phyloP scores from a whole-genome alignment of 2,797 vertebrate species.

The Anabas testudineus region DNA sequence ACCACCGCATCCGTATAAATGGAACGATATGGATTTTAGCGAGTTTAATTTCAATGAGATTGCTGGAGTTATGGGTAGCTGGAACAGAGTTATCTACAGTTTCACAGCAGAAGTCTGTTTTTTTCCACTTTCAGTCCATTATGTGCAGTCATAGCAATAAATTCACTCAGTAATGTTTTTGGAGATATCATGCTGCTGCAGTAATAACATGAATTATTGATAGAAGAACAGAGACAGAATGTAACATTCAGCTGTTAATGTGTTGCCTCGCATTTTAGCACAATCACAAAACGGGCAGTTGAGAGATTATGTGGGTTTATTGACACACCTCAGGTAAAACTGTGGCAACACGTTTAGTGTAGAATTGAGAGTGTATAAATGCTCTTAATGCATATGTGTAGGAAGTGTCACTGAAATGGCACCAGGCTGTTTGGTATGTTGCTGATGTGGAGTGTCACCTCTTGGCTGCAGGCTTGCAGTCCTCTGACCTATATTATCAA shows the following conservation, averaged over 20 bases:
- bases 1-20: slow-evolving; percentile 55
- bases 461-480: slow-evolving; percentile 71
- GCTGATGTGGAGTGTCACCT: slow-evolving; percentile 77
- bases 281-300: slow-evolving; percentile 57
- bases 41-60: slow-evolving; percentile 70
- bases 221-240: slow-evolving; percentile 55
- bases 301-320: slow-evolving; percentile 34
- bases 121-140: slow-evolving; percentile 59
- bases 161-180: slow-evolving; percentile 72
- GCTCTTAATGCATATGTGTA: slow-evolving; percentile 52
- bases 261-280: slow-evolving; percentile 66
- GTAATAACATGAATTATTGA: slow-evolving; percentile 79
- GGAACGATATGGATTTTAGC: slow-evolving; percentile 71
- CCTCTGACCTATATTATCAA: slow-evolving; percentile 81
- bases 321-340: slow-evolving; percentile 39
- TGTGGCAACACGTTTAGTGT: slow-evolving; percentile 20
- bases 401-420: slow-evolving; percentile 61
- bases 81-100: slow-evolving; percentile 66
- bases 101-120: slow-evolving; percentile 61
- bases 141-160: slow-evolving; percentile 69
- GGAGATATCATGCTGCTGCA: slow-evolving; percentile 68
- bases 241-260: slow-evolving; percentile 65
- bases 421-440: slow-evolving; percentile 57
- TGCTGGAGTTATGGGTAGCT: slow-evolving; percentile 54
- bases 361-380: slow-evolving; percentile 42